Evolutionary conservation across 2,113 vertebrate species (phyloP), one percentile per base, ranked within the genome.

Genomic region (Symphodus melops): DNA sequence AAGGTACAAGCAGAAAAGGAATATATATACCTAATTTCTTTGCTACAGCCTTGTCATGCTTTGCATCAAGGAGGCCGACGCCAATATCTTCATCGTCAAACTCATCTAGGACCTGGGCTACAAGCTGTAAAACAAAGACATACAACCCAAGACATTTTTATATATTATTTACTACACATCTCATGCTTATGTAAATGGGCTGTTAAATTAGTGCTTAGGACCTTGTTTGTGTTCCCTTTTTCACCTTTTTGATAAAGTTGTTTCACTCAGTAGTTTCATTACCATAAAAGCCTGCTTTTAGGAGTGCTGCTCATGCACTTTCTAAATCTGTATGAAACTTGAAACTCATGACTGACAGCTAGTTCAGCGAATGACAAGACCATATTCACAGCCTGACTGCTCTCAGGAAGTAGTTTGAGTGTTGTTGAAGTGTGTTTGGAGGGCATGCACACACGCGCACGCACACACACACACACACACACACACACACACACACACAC

Each of bases 51-150:
- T 93, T 91, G n/a, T 96, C 96, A 12, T 90, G 92, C 90, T 96
- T 96, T 9, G 95, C 94, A 90, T 97, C 96, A 42, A 97, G 89
- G 58, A 97, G 93, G 37, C 95, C 96, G 3, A 97, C 92, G 58
- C 96, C 96, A 19, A 97, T 87, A 1, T 96, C 96, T 68, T 97
- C 96, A 48, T 96, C 96, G 54, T 97, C 96, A 67, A 96, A 93
- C 71, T 96, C 95, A 62, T 96, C 96, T 68, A 97, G 93, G 85
- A 97, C 96, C 88, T 97, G 96, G 82, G 96, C 96, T 84, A 92
- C 96, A 93, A 97, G 92, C 96, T 97, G 92, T 20, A 88, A 83
- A 75, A 81, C 37, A 88, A 76, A 84, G 33, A 83, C 55, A 76
- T n/a, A 64, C 44, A 57, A 61, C 42, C 16, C 19, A 7, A 48